These are phyloP conservation scores for Phaedon cochleariae DNA, from an alignment of 2,888 invertebrate species.

Conservation along the genomic window DNA sequence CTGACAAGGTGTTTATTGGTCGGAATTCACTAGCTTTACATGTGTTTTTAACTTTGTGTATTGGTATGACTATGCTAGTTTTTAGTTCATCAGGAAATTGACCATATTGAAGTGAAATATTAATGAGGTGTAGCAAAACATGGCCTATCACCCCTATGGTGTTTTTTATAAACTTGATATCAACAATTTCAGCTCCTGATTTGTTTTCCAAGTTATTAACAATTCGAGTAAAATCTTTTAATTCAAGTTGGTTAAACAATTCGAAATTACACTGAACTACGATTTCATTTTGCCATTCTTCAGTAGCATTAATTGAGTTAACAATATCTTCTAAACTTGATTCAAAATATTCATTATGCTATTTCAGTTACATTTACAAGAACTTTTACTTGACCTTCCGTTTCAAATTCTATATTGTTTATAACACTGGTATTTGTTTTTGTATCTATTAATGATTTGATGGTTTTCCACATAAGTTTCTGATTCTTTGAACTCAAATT, in stretches of 20 bases:
- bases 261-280: neutral
- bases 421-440: neutral
- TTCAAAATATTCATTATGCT: neutral
- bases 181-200: too few relatives aligned
- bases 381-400: conserved; percentile 2
- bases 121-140: conserved; percentile 10
- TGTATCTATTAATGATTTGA: neutral
- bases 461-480: conserved; percentile 1
- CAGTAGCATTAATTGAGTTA: neutral
- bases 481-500: conserved; percentile 9
- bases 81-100: too few relatives aligned
- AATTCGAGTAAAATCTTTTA: conserved; percentile 1
- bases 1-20: neutral
- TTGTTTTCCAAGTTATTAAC: too few relatives aligned
- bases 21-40: neutral
- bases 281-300: conserved; percentile 9
- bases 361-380: neutral
- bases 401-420: neutral
- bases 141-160: conserved; percentile 4
- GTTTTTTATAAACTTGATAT: conserved; percentile 13
- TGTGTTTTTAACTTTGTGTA: neutral
- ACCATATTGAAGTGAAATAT: too few relatives aligned
- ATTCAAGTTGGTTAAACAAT: conserved; percentile 7
- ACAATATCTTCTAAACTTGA: neutral
- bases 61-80: too few relatives aligned